Evolutionary conservation across 2,113 vertebrate species (phyloP).

Genomic region (Pachypanchax playfairii): DNA sequence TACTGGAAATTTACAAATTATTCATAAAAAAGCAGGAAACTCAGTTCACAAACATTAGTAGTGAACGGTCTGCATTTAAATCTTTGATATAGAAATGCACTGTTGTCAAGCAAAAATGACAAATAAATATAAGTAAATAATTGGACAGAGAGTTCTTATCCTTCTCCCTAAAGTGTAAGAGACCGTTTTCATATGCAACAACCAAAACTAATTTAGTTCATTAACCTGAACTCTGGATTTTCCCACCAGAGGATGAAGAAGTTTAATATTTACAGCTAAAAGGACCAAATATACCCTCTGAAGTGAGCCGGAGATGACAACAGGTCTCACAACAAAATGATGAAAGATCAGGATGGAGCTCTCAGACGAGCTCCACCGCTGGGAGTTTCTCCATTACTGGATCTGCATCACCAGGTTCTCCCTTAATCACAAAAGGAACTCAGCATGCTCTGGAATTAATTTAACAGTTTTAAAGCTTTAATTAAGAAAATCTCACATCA

Average conservation of each 20-base stretch:
- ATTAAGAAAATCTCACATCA: background rate
- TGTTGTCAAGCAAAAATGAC: no score
- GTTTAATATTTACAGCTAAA: background rate
- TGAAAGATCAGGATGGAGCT: background rate
- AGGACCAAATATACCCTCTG: background rate
- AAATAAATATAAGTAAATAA: no score
- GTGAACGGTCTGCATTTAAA: no score
- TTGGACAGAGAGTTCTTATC: no score
- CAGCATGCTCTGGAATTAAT: background rate
- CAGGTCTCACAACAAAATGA: background rate
- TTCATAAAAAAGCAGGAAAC: no score
- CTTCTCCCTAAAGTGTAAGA: no score
- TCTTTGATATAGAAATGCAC: no score
- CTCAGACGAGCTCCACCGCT: background rate
- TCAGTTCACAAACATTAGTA: no score
- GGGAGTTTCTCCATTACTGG: background rate
- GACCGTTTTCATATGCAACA: no score
- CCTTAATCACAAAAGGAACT: no score
- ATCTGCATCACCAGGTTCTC: background rate
- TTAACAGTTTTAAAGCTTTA: background rate
- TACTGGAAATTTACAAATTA: no score
- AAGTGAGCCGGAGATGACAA: background rate
- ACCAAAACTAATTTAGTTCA: no score
- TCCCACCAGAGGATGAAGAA: background rate
- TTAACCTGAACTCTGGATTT: background rate